Evolutionary conservation across 2,113 vertebrate genomes (phyloP), one percentile per base, ranked within the genome.

Genomic region (Silurus meridionalis): DNA sequence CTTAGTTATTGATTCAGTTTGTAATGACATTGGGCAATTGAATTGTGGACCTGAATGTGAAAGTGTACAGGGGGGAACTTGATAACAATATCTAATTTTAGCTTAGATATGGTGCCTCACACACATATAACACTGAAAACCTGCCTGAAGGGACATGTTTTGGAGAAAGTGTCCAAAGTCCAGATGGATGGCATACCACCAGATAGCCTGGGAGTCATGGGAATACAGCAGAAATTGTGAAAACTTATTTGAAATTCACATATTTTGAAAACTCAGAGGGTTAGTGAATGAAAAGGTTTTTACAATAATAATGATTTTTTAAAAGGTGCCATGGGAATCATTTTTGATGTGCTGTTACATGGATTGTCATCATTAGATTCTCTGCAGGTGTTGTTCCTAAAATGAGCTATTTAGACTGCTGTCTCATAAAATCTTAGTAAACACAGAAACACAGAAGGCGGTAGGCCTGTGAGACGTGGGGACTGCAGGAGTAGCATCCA

Each of bases 181-280:
- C 85, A 89, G 85, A 84, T 86, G 85, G 82, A 82, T 46, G 58
- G 13, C 82, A 66, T 55, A 77, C 66, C 46, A 69, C 85, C 78
- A 88, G 74, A 89, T 67, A 19, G 88, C 88, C 82, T 88, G 81
- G 75, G 77, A 84, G 85, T 48, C 52, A n/a, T 23, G 6, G 25
- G n/a, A 23, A 83, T 28, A 10, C 14, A 14, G 82, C 25, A 10
- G 58, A 60, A 53, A 21, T 71, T 46, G 46, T 67, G 25, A 53
- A 10, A 55, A 37, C 15, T 53, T 52, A 23, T 53, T 75, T 52
- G 19, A 52, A 50, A 52, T n/a, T 23, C 21, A 5, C 17, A 74
- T 50, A 25, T 25, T 58, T 17, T 25, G 9, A 64, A 78, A 50
- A 37, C 71, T 5, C 6, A 84, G 9, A 37, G 37, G 71, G 21